These are phyloP conservation scores for Prosopocoilus inquinatus DNA, from an alignment of 2,888 invertebrate genomes.

Conservation along the genomic window DNA sequence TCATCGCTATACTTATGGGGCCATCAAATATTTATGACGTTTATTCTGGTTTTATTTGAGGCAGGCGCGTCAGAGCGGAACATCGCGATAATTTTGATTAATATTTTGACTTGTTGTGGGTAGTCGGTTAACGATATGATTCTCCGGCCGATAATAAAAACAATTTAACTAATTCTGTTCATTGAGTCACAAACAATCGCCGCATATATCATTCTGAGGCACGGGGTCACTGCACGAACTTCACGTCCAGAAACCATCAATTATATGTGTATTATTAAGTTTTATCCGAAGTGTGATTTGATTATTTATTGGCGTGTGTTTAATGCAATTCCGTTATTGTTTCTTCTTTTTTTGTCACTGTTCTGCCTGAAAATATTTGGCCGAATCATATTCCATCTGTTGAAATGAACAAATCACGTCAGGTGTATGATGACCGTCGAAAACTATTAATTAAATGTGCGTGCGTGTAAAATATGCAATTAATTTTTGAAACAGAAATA, in stretches of 20 bases:
- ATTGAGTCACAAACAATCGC: constrained; percentile 18
- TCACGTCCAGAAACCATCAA: not conserved
- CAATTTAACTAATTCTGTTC: constrained; percentile 20
- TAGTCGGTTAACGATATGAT: constrained; percentile 15
- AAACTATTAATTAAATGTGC: too few species aligned
- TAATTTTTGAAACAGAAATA: too few species aligned
- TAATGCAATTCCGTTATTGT: not conserved
- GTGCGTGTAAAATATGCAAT: too few species aligned
- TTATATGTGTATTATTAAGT: not conserved
- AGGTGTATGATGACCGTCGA: too few species aligned
- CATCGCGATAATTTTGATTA: constrained; percentile 12
- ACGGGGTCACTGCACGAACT: not conserved
- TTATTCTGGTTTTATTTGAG: too few species aligned
- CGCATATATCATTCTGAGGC: constrained; percentile 16
- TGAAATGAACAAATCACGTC: too few species aligned
- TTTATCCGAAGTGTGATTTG: constrained; percentile 3
- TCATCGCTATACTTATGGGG: too few species aligned
- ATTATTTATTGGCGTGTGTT: not conserved
- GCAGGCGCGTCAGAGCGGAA: not conserved
- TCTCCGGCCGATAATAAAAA: constrained; percentile 17
- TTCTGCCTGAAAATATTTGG: too few species aligned
- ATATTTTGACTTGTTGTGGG: constrained; percentile 18
- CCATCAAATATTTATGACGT: too few species aligned
- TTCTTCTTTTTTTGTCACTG: too few species aligned
- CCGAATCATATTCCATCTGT: too few species aligned